Evolutionary conservation across 1,140 invertebrate genomes (phyloP).

Genomic region (Oreohelix idahoensis): DNA sequence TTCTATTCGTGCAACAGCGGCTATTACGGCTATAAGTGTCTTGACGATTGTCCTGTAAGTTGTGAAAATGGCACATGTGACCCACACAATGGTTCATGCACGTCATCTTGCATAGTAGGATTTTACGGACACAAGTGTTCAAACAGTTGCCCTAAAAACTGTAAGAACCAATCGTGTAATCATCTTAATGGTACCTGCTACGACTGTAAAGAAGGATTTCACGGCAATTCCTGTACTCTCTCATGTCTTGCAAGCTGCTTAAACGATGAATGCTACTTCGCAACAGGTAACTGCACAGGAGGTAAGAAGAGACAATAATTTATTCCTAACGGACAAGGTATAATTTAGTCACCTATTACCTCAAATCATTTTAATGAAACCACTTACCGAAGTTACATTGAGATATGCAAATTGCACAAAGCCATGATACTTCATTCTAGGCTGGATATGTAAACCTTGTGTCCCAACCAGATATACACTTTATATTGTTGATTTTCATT

Average conservation of each 20-base stretch:
- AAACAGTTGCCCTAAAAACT: not conserved
- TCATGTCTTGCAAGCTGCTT: not conserved
- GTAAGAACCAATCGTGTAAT: not conserved
- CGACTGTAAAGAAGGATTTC: not conserved
- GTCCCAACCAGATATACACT: too few relatives aligned
- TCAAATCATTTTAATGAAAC: too few relatives aligned
- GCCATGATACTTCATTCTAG: too few relatives aligned
- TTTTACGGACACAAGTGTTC: not conserved
- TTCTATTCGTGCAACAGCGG: not conserved
- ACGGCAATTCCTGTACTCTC: not conserved
- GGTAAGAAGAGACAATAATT: too few relatives aligned
- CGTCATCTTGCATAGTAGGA: not conserved
- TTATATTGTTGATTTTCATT: too few relatives aligned
- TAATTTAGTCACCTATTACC: too few relatives aligned
- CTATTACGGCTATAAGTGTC: not conserved
- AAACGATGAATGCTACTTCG: not conserved
- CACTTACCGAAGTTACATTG: too few relatives aligned
- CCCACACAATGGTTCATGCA: not conserved
- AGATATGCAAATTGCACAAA: too few relatives aligned
- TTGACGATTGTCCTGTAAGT: not conserved
- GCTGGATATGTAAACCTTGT: too few relatives aligned
- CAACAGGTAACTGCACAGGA: not conserved
- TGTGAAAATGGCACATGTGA: not conserved
- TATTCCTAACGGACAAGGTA: too few relatives aligned
- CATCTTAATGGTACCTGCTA: not conserved